phyloP scores from a whole-genome alignment of 2,888 invertebrate species.

The Xestia ashworthii region DNA sequence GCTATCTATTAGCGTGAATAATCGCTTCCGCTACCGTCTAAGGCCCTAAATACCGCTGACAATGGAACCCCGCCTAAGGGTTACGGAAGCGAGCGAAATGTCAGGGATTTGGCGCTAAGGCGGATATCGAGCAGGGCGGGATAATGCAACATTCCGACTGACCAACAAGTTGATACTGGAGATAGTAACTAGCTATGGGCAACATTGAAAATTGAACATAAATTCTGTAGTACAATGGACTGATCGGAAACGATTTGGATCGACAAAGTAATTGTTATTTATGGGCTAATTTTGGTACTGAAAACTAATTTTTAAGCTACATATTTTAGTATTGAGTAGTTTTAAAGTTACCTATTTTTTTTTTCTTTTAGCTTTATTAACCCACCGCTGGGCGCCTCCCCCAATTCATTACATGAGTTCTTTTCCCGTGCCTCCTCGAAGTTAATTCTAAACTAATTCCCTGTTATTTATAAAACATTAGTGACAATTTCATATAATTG shows the following conservation, averaged over 20 bases:
- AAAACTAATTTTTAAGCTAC: not conserved
- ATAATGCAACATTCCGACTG: conserved; percentile 63
- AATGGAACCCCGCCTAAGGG: conserved; percentile 66
- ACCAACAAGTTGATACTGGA: conserved; percentile 10
- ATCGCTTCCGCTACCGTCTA: conserved; percentile 18
- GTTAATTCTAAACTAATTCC: not conserved
- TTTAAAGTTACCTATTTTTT: not conserved
- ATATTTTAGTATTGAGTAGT: not conserved
- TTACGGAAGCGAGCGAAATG: conserved; percentile 84
- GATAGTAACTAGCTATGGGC: conserved; percentile 9
- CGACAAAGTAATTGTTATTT: not conserved
- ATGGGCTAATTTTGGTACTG: not conserved
- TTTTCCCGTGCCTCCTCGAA: no score
- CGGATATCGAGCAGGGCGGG: conserved; percentile 70
- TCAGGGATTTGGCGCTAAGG: conserved; percentile 80
- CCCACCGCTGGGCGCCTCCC: no score
- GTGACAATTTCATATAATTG: not conserved
- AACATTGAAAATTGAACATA: conserved; percentile 38
- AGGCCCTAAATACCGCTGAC: conserved; percentile 42
- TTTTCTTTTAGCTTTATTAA: no score
- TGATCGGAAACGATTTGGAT: conserved; percentile 3
- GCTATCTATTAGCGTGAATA: not conserved
- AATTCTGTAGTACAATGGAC: conserved; percentile 33
- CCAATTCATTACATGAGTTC: no score
- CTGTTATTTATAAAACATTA: not conserved